Conservation (phyloP, 2,797 vertebrate species). For the Esox masquinongy region DNA sequence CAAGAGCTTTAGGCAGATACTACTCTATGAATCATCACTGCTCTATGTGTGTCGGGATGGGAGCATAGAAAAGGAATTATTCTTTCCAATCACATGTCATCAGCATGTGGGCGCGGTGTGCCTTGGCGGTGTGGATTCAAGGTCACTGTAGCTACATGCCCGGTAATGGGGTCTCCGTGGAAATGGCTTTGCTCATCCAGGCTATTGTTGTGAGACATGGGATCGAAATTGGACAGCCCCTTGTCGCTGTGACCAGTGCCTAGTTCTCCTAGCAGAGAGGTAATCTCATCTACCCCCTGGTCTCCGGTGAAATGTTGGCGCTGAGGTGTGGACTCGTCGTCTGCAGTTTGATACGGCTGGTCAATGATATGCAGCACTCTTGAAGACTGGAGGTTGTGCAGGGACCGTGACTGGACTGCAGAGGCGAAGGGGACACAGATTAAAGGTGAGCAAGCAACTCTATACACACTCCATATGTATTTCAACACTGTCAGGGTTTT, state of each 20-base stretch:
- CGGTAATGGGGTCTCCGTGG: slow-evolving; percentile 77
- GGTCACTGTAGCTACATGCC: slow-evolving; percentile 70
- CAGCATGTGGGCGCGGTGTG: slow-evolving; percentile 68
- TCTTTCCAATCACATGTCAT: slow-evolving; percentile 71
- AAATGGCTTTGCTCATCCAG: slow-evolving; percentile 58
- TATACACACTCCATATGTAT: slow-evolving; percentile 7
- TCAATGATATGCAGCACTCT: slow-evolving; percentile 71
- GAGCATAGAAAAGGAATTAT: slow-evolving; percentile 3
- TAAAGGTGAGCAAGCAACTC: neutral
- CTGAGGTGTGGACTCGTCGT: slow-evolving; percentile 77
- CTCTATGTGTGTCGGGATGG: slow-evolving; percentile 41
- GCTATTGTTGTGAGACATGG: slow-evolving; percentile 63
- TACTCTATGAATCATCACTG: slow-evolving; percentile 17
- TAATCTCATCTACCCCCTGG: slow-evolving; percentile 53
- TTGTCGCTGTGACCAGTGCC: slow-evolving; percentile 44
- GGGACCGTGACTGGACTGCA: slow-evolving; percentile 77
- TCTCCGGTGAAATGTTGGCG: slow-evolving; percentile 53
- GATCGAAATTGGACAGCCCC: slow-evolving; percentile 44
- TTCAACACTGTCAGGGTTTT: neutral
- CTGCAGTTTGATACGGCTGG: slow-evolving; percentile 68
- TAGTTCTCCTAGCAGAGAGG: slow-evolving; percentile 63
- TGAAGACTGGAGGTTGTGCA: slow-evolving; percentile 76
- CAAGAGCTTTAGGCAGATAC: neutral
- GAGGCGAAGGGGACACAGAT: slow-evolving; percentile 44
- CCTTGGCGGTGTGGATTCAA: slow-evolving; percentile 61